Base-by-base conservation (phyloP, 1,140 invertebrate species). In the Drosophila fuyamai region DNA sequence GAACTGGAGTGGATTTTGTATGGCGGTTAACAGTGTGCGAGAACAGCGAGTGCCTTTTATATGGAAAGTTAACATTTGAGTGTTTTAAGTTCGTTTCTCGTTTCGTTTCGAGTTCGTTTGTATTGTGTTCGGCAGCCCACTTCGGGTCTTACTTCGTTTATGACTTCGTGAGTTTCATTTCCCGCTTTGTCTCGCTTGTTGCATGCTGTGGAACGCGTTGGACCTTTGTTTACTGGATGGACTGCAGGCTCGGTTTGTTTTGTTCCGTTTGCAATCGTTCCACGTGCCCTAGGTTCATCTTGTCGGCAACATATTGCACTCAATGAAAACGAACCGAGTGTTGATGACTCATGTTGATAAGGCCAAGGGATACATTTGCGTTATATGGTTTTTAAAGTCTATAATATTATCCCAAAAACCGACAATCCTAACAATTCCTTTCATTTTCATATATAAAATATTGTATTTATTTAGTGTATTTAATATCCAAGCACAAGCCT, bases 201-300 rank as follows among this genome's bases (percentile, higher is more conserved):
- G 81, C 82, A 85, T 82, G 68, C 74, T 60, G 81, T 84, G 80
- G 76, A 83, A 59, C 47, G 23, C 43, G 38, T 61, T 65, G 27
- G 14, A 27, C 13, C 47, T 77, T 61, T 79, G 55, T 61, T 70
- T 55, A 68, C 56, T 47, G 16, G 10, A 9, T 44, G 12, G 5
- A 9, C 32, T 53, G 16, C 9, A 29, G 60, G 0, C 13, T 53
- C 32, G 54, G 54, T 67, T 76, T 76, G 72, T 76, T 76, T 53
- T 76, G 36, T 32, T 66, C 29, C 40, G n/a, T 16, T 36, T 32
- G 10, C 53, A 13, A 3, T 0, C 29, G 38, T 63, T 65, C 13
- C 48, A 16, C 57, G 36, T 47, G 56, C 47, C 12, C 9, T 67
- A 51, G 63, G 43, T 38, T 23, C 7, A 10, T 48, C 13, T 7